These are phyloP conservation scores for Stenopsyche tienmushanensis DNA, from an alignment of 1,140 invertebrate genomes.

Conservation along the genomic window DNA sequence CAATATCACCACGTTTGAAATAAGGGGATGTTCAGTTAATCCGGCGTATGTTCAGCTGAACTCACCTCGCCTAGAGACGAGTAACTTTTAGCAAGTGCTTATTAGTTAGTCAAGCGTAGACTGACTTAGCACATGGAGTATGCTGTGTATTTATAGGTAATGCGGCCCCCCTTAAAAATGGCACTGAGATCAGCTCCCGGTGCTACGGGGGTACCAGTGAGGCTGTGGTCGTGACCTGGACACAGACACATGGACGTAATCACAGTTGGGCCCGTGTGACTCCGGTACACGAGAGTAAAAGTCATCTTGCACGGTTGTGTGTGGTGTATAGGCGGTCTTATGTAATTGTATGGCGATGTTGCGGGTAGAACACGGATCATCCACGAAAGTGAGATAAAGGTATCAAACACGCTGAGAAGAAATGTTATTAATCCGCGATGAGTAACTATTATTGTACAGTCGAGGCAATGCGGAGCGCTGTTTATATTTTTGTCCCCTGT, in stretches of 20 bases:
- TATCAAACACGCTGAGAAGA: slow-evolving; percentile 11
- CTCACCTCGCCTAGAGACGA: slow-evolving; percentile 16
- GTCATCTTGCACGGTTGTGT: not conserved
- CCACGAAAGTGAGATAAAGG: slow-evolving; percentile 14
- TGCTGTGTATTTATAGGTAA: slow-evolving; percentile 9
- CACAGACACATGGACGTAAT: slow-evolving; percentile 3
- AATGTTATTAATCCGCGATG: slow-evolving; percentile 1
- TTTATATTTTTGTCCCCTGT: not conserved
- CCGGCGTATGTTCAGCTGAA: not conserved
- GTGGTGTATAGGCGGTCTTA: slow-evolving; percentile 1
- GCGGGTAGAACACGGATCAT: slow-evolving; percentile 5
- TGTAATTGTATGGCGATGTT: not conserved
- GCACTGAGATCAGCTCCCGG: slow-evolving; percentile 1
- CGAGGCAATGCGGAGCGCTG: not conserved
- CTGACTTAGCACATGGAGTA: slow-evolving; percentile 8
- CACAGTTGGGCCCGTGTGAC: not conserved
- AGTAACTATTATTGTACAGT: not conserved
- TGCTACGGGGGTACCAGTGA: not conserved
- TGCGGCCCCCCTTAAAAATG: not conserved
- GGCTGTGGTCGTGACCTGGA: slow-evolving; percentile 11
- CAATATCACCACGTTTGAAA: not conserved
- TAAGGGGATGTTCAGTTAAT: not conserved
- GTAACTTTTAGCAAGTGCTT: slow-evolving; percentile 3
- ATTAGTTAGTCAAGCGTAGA: slow-evolving; percentile 14
- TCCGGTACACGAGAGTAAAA: not conserved